phyloP scores from a whole-genome alignment of 2,797 vertebrate species.

The Corythornis leucogaster region DNA sequence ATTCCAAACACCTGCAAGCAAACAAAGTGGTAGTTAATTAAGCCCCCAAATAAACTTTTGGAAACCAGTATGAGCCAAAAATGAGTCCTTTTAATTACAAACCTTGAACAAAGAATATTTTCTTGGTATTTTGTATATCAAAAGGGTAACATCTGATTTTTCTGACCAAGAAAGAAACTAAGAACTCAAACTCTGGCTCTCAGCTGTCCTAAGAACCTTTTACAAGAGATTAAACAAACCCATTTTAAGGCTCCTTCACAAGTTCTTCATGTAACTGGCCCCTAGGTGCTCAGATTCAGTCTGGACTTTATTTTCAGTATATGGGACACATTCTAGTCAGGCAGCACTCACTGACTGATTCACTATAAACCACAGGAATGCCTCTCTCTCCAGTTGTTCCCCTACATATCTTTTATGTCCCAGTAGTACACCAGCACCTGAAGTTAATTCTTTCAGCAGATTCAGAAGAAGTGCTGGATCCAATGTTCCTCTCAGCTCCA shows the following conservation, averaged over 20 bases:
- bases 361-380: background rate
- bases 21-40: slow-evolving; percentile 32
- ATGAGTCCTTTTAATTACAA: background rate
- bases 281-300: background rate
- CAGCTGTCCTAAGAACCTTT: background rate
- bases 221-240: background rate
- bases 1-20: slow-evolving; percentile 89
- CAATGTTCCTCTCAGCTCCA: background rate
- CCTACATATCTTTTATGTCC: background rate
- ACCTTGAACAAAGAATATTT: background rate
- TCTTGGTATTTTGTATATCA: background rate
- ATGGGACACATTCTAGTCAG: background rate
- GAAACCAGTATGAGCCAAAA: background rate
- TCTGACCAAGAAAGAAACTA: background rate
- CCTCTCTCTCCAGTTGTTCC: background rate
- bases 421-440: background rate
- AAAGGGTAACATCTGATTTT: background rate
- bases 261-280: background rate
- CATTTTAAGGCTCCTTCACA: background rate
- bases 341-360: background rate
- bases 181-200: background rate
- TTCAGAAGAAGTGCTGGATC: background rate
- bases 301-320: background rate
- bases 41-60: background rate
- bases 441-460: background rate